Percentiles rank a stretch among this genome's conserved stretches.
phyloP scores from a whole-genome alignment of 1,140 invertebrate genomes.

The Zaprionus davidi region DNA sequence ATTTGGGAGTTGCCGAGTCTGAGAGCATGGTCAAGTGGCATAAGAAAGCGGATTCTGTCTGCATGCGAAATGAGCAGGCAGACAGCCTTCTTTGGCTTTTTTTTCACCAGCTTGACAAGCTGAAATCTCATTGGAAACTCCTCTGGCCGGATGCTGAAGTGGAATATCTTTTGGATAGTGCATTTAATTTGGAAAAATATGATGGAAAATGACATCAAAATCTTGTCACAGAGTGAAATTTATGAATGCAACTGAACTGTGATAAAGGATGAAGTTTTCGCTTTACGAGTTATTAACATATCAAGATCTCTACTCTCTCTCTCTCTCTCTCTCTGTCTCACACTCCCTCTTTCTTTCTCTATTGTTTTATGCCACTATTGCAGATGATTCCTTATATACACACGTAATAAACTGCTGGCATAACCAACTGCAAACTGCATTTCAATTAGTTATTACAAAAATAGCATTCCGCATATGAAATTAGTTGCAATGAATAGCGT shows the following conservation, averaged over 20 bases:
- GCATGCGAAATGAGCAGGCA: conserved; percentile 37
- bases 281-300: neutral
- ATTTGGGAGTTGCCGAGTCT: conserved; percentile 45
- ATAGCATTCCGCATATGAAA: conserved; percentile 25
- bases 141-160: neutral
- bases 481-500: conserved; percentile 40
- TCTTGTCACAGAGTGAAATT: neutral
- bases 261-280: neutral
- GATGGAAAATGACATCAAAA: neutral
- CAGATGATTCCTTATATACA: neutral
- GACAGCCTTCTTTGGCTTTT: neutral
- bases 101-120: conserved; percentile 7
- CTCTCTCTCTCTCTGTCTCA: neutral
- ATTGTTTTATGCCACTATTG: neutral
- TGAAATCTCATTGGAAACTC: conserved; percentile 7
- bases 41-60: conserved; percentile 26
- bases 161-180: conserved; percentile 3
- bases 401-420: conserved; percentile 5
- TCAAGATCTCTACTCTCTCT: neutral
- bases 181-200: neutral
- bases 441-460: conserved; percentile 40
- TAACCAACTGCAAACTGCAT: conserved; percentile 27
- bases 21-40: conserved; percentile 24
- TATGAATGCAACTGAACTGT: neutral
- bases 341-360: neutral